These are phyloP conservation scores for Sebastes trivittatus DNA, from an alignment of 2,797 vertebrate species.

Conservation along the genomic window DNA sequence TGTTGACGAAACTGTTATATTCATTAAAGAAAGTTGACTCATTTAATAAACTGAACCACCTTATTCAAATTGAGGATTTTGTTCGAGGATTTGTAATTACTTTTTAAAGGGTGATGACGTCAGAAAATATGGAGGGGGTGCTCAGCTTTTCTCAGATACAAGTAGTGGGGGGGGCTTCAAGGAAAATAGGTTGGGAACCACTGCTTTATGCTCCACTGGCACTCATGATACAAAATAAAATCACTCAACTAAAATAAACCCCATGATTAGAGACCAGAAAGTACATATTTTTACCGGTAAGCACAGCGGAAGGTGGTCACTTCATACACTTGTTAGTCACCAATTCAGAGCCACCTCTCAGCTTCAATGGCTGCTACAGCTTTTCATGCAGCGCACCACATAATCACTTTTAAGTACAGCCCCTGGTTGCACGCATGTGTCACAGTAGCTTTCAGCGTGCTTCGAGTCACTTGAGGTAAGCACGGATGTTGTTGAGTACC, in stretches of 20 bases:
- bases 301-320: not conserved
- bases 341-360: conserved; percentile 14
- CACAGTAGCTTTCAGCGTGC: not conserved
- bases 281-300: not conserved
- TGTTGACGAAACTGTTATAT: no score
- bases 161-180: no score
- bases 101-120: no score
- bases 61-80: no score
- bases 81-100: no score
- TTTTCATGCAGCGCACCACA: not conserved
- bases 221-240: not conserved
- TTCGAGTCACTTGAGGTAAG: conserved; percentile 20
- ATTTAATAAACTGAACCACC: no score
- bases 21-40: no score
- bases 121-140: no score
- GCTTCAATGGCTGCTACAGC: not conserved
- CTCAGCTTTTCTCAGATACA: no score
- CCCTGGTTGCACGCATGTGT: not conserved
- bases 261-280: not conserved
- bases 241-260: not conserved
- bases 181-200: no score
- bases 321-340: not conserved
- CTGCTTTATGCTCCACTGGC: not conserved
- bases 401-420: conserved; percentile 27
- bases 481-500: conserved; percentile 16